A percentile compares a stretch with the other conserved stretches of the same genome.
These are phyloP conservation scores for Drosophila ohnishii DNA, from an alignment of 1,140 invertebrate species.

Conservation along the genomic window DNA sequence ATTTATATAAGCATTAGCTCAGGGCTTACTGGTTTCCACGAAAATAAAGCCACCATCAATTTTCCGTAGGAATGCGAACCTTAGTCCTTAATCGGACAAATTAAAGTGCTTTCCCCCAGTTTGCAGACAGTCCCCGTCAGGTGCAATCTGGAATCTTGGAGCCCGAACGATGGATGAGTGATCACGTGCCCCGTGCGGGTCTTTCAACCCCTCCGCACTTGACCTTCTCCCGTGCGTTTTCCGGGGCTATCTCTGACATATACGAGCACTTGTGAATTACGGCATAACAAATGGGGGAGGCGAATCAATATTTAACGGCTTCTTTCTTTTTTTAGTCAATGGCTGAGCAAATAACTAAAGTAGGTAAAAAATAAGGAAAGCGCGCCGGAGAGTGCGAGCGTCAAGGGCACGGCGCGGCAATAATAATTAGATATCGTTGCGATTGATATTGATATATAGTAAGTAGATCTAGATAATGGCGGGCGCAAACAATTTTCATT, in stretches of 20 bases:
- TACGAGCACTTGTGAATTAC: constrained; percentile 74
- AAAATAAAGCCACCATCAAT: constrained; percentile 12
- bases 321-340: constrained; percentile 56
- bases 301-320: constrained; percentile 55
- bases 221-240: constrained; percentile 34
- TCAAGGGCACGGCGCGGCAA: constrained; percentile 64
- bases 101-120: constrained; percentile 27
- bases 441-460: constrained; percentile 58
- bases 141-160: constrained; percentile 21
- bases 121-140: constrained; percentile 15
- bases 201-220: constrained; percentile 18
- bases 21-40: background rate
- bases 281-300: constrained; percentile 59
- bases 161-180: constrained; percentile 17
- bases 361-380: constrained; percentile 43
- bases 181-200: constrained; percentile 50
- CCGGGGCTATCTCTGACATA: constrained; percentile 65
- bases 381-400: constrained; percentile 13
- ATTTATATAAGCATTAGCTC: background rate
- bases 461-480: constrained; percentile 48
- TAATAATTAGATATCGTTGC: constrained; percentile 53
- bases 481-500: constrained; percentile 63
- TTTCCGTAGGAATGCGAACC: constrained; percentile 20
- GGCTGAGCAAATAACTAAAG: constrained; percentile 66
- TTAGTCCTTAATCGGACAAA: constrained; percentile 34